Evolutionary conservation across 2,888 invertebrate genomes (phyloP).

Genomic region (Herminia tarsipennalis): DNA sequence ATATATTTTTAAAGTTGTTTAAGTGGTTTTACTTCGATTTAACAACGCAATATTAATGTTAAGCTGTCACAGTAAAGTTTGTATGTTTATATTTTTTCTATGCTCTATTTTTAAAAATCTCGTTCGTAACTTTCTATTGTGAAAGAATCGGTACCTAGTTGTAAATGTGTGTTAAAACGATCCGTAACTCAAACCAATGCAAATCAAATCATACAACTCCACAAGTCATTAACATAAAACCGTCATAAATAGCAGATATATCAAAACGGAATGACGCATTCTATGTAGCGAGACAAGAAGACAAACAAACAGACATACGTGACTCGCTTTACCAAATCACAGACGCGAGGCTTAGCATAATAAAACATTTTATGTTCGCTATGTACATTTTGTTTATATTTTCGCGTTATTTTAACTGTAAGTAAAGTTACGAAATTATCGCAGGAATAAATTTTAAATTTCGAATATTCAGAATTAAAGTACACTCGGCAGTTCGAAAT

Average conservation of each 20-base stretch:
- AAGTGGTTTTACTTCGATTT: conserved; percentile 3
- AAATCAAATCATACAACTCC: conserved; percentile 60
- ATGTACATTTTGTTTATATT: conserved; percentile 69
- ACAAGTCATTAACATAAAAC: conserved; percentile 66
- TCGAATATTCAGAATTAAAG: conserved; percentile 25
- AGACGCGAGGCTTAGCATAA: conserved; percentile 80
- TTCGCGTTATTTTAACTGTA: conserved; percentile 49
- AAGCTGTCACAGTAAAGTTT: too few relatives aligned
- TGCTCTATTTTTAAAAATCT: too few relatives aligned
- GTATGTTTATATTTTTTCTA: too few relatives aligned
- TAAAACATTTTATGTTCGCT: conserved; percentile 55
- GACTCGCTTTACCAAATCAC: conserved; percentile 83
- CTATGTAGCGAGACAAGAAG: conserved; percentile 66
- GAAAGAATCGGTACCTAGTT: too few relatives aligned
- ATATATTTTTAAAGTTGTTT: not conserved
- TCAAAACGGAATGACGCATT: conserved; percentile 60
- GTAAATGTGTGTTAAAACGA: not conserved
- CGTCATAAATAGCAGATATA: conserved; percentile 71
- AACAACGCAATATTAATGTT: not conserved
- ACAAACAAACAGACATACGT: conserved; percentile 76
- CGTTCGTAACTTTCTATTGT: too few relatives aligned
- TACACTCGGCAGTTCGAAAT: conserved; percentile 5
- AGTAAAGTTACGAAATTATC: conserved; percentile 21
- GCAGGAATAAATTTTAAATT: conserved; percentile 42
- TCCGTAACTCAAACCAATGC: conserved; percentile 64